phyloP scores from a whole-genome alignment of 2,888 invertebrate genomes.

The Thalpophila matura region DNA sequence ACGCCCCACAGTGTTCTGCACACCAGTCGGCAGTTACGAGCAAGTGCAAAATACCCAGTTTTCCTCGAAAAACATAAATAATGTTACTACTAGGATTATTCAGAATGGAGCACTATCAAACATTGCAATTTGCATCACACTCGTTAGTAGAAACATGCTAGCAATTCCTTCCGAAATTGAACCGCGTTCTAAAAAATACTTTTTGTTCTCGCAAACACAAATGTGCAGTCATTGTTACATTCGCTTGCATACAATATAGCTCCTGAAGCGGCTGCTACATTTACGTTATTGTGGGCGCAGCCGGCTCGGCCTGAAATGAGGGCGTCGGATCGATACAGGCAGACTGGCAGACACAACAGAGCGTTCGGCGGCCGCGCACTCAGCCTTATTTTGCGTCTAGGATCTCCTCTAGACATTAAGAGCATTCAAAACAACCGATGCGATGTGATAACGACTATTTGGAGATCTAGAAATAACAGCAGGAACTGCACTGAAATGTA shows the following conservation, averaged over 20 bases:
- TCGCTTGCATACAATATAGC: slow-evolving; percentile 65
- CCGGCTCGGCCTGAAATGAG: slow-evolving; percentile 83
- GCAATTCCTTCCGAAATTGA: slow-evolving; percentile 54
- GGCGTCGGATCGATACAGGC: slow-evolving; percentile 90
- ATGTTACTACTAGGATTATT: slow-evolving; percentile 51
- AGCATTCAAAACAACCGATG: slow-evolving; percentile 46
- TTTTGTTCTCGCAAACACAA: slow-evolving; percentile 53
- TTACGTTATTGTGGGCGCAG: slow-evolving; percentile 79
- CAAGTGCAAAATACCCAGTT: slow-evolving; percentile 45
- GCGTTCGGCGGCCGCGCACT: slow-evolving; percentile 55
- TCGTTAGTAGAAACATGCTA: slow-evolving; percentile 46
- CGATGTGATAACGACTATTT: slow-evolving; percentile 49
- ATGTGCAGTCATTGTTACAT: slow-evolving; percentile 63
- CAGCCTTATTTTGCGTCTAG: slow-evolving; percentile 56
- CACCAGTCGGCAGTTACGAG: slow-evolving; percentile 25
- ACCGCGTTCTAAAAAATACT: slow-evolving; percentile 48
- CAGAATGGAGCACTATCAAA: slow-evolving; percentile 40
- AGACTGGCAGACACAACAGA: slow-evolving; percentile 88
- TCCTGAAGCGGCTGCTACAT: slow-evolving; percentile 74
- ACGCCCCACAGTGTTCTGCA: slow-evolving; percentile 35
- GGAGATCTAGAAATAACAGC: slow-evolving; percentile 31
- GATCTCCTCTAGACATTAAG: slow-evolving; percentile 30
- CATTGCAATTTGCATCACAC: slow-evolving; percentile 34
- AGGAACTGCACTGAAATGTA: slow-evolving; percentile 38
- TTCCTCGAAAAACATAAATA: slow-evolving; percentile 38